Evolutionary conservation across 2,888 invertebrate genomes (phyloP), one percentile per base, ranked within the genome.

Genomic region (Ichneumoninae sp.): DNA sequence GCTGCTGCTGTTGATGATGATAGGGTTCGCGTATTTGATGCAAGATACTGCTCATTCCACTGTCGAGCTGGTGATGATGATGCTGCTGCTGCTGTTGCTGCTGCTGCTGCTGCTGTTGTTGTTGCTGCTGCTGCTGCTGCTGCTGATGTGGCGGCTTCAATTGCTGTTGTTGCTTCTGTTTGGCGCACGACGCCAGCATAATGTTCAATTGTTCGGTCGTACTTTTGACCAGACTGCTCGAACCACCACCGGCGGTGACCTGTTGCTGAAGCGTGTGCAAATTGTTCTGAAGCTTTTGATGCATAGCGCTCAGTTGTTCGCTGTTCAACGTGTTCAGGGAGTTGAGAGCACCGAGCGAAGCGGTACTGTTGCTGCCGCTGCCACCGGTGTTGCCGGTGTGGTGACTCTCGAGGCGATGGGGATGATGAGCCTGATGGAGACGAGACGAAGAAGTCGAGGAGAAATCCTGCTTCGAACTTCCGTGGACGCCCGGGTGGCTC

Each of bases 251-350:
- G 13, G 83, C 85, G 10, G 80, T 86, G 57, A 89, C 89, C 84
- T 90, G 89, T 80, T 90, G 89, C 80, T 92, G 92, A 7, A 92
- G 88, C 36, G 87, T 90, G 80, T 93, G 93, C 19, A 92, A 89
- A 83, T 92, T 91, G 86, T 91, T 91, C 80, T 92, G 92, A 22
- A 93, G 88, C 86, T 93, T 93, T 83, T 94, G 93, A 63, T 93
- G 93, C 92, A 93, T 92, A 76, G 93, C 90, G 77, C 89, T 90
- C n/a, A 94, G 89, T 85, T 93, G 93, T 63, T 93, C 92, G 83
- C 89, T 89, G 87, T 91, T 91, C 30, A 92, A 87, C 66, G 83
- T 88, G 89, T 88, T 91, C 81, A 92, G 87, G 54, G 91, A 88
- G 87, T 90, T 91, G 73, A 91, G 71, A 26, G 76, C 75, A 40